Evolutionary conservation across 1,140 invertebrate genomes (phyloP).

Genomic region (Magallana angulata): DNA sequence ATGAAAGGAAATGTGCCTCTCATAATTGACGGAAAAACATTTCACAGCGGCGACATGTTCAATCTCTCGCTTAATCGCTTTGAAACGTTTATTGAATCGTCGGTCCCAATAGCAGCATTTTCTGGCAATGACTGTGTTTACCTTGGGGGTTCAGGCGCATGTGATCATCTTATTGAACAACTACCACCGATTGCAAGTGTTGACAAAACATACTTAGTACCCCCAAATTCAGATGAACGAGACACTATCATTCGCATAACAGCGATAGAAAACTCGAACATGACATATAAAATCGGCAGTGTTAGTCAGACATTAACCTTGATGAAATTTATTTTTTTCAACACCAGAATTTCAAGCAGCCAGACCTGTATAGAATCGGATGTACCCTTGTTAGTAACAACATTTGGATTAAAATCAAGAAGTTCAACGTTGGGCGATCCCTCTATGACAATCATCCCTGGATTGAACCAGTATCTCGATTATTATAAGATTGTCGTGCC

Average conservation of each 20-base stretch:
- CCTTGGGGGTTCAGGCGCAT: background rate
- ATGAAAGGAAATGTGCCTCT: background rate
- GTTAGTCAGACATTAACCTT: background rate
- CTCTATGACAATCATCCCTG: background rate
- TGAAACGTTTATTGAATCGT: background rate
- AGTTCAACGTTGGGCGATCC: background rate
- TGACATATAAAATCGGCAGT: background rate
- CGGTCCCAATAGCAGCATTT: background rate
- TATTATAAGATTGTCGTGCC: background rate
- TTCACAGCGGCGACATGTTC: background rate
- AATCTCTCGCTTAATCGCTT: background rate
- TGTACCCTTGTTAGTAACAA: background rate
- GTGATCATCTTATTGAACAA: constrained; percentile 3
- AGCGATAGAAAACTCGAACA: background rate
- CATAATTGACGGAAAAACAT: background rate
- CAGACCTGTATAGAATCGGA: background rate
- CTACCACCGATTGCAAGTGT: background rate
- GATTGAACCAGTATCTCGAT: background rate
- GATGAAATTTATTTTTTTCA: background rate
- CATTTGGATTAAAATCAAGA: background rate
- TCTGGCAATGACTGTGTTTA: background rate
- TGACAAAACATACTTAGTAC: background rate
- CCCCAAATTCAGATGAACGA: background rate
- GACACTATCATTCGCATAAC: background rate
- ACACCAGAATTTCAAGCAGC: background rate